phyloP scores from a whole-genome alignment of 2,113 vertebrate genomes.

The Rhynchomys soricoides region DNA sequence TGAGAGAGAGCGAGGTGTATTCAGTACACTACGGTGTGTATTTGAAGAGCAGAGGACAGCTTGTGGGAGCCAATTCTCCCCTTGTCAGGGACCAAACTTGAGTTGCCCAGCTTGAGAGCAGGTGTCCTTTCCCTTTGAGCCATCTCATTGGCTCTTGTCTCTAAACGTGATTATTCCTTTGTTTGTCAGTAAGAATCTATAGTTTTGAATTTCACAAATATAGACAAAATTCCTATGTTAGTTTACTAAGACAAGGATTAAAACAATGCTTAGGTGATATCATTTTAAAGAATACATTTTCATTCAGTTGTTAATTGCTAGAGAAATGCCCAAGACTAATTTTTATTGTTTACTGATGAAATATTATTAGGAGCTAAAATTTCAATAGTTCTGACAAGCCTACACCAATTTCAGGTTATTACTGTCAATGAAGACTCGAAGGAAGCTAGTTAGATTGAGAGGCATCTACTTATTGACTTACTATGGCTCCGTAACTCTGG shows the following conservation, averaged over 20 bases:
- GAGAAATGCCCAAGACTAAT: neutral
- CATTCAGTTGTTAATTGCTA: neutral
- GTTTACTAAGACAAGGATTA: neutral
- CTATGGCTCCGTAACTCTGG: neutral
- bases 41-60: neutral
- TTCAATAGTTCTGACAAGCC: neutral
- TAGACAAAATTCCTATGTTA: neutral
- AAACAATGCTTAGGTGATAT: neutral
- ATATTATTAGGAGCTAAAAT: neutral
- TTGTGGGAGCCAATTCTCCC: neutral
- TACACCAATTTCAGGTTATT: neutral
- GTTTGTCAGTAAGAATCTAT: neutral
- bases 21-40: neutral
- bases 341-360: neutral
- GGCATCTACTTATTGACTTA: neutral
- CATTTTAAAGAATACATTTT: neutral
- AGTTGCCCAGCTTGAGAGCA: neutral
- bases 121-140: neutral
- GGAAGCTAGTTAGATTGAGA: neutral
- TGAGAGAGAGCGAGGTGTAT: too few relatives aligned
- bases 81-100: neutral
- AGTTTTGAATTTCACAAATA: constrained; percentile 25
- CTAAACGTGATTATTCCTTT: neutral
- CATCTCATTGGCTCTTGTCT: neutral
- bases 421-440: neutral